Base-by-base conservation (phyloP, 2,888 invertebrate species). In the Cryptocephalus primarius region DNA sequence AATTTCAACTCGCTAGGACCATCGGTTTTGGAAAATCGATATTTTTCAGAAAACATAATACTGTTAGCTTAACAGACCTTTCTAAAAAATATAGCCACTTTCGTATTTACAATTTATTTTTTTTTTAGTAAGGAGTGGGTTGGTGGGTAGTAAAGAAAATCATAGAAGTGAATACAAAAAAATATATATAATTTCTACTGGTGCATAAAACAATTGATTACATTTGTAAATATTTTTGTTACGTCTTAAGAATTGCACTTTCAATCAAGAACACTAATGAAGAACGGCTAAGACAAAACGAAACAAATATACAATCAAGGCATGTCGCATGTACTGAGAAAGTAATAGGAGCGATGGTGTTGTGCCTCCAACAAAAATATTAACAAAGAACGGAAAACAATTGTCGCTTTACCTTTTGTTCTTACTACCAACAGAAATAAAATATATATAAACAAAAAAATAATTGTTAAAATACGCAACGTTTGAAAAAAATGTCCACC, bases 181-280 rank as follows among this genome's bases (percentile, higher is more conserved):
- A 63, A 62, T 63, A 63, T 61, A 62, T 63, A 60, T 62, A 63
- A 62, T 63, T 62, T 60, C 62, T 63, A 63, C 62, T 63, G 63
- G 62, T 59, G 62, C 59, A 51, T 53, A 54, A 57, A 61, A 60
- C 60, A 61, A 62, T 54, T 59, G 57, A 57, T 55, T 56, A 55
- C 46, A 53, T 57, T 59, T 59, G 59, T 53, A 57, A 61, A 63
- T 60, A 63, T 60, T 61, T 62, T 61, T 60, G 60, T 60, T 59
- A 60, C 46, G 49, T 51, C 49, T 48, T 50, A 55, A 59, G 22
- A 61, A 59, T 61, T 62, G 60, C 60, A 62, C 59, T 60, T 60
- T 31, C 50, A 55, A 59, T 11, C 43, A 43, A 43, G 31, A 31
- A 12, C n/a, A 11, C 31, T n/a, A 34, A 34, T 34, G n/a, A 9